Evolutionary conservation across 2,888 invertebrate species (phyloP).

Genomic region (Anodontia alba): DNA sequence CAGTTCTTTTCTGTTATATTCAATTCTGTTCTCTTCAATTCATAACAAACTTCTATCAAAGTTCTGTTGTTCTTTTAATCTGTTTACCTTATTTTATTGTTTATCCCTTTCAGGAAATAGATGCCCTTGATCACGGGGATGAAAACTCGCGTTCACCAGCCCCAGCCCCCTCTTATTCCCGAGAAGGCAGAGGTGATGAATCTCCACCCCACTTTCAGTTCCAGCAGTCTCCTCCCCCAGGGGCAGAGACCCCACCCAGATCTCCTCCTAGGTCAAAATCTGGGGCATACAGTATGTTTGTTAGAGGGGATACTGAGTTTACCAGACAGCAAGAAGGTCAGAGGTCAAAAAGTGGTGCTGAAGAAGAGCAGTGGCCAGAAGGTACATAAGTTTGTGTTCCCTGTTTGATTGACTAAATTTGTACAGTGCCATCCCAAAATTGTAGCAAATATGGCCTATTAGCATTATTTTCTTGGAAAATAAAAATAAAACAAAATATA

Average conservation of each 20-base stretch:
- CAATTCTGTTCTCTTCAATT: no score
- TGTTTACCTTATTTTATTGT: no score
- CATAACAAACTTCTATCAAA: no score
- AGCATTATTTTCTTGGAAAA: no score
- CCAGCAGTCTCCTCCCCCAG: conserved; percentile 26
- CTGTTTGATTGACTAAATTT: no score
- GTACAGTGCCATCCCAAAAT: no score
- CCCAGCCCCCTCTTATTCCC: conserved; percentile 1
- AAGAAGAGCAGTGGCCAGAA: conserved; percentile 69
- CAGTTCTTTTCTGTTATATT: no score
- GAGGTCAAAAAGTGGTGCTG: conserved; percentile 36
- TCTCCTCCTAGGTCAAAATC: conserved; percentile 40
- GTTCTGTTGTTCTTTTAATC: no score
- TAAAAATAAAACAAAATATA: no score
- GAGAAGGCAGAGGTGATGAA: not conserved
- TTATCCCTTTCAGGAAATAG: conserved; percentile 71
- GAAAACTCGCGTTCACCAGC: conserved; percentile 16
- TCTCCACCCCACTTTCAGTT: conserved; percentile 1
- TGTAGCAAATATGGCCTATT: no score
- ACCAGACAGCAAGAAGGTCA: conserved; percentile 34
- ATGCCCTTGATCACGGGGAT: conserved; percentile 61
- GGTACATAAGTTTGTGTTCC: conserved; percentile 58
- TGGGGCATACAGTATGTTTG: conserved; percentile 72
- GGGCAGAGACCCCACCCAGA: conserved; percentile 23
- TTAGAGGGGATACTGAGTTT: conserved; percentile 74